Conservation (phyloP, 1,140 invertebrate genomes). For the Zaprionus davidi region DNA sequence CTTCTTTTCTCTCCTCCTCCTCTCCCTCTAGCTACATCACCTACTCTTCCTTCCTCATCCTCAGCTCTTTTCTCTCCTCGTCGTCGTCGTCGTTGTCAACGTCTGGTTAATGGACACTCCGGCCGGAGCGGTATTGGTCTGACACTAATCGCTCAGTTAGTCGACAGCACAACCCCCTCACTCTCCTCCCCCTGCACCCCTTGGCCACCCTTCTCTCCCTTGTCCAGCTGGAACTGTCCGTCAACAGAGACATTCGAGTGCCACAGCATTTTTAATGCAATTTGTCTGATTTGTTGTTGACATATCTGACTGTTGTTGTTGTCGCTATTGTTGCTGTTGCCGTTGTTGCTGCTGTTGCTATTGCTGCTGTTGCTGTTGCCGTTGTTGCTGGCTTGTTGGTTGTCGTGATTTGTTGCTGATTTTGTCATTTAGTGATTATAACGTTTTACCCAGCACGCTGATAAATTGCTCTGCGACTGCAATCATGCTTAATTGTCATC, state of each 20-base stretch:
- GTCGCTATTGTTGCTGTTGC: slow-evolving; percentile 33
- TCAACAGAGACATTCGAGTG: slow-evolving; percentile 71
- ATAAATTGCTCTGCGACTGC: slow-evolving; percentile 33
- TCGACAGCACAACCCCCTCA: slow-evolving; percentile 17
- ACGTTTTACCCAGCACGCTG: slow-evolving; percentile 41
- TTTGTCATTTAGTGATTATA: slow-evolving; percentile 82
- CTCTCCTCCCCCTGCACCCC: neutral
- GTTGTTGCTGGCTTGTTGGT: slow-evolving; percentile 61
- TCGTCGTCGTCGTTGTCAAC: neutral
- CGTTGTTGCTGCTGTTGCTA: slow-evolving; percentile 41
- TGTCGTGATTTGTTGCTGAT: slow-evolving; percentile 82
- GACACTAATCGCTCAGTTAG: slow-evolving; percentile 82
- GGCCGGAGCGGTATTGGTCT: slow-evolving; percentile 53
- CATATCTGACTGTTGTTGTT: slow-evolving; percentile 42
- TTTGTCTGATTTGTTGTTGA: slow-evolving; percentile 83
- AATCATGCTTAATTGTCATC: slow-evolving; percentile 76
- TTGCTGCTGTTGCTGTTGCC: slow-evolving; percentile 23
- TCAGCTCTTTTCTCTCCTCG: slow-evolving; percentile 11
- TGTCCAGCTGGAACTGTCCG: slow-evolving; percentile 58
- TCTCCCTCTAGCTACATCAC: slow-evolving; percentile 45
- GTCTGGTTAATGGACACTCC: slow-evolving; percentile 73
- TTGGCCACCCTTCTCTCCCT: neutral
- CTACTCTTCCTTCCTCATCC: slow-evolving; percentile 19
- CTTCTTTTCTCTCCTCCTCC: slow-evolving; percentile 11
- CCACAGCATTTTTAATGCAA: slow-evolving; percentile 82